phyloP scores from a whole-genome alignment of 92 coral and sea anemone species.

The Umimayanthus kanabou region DNA sequence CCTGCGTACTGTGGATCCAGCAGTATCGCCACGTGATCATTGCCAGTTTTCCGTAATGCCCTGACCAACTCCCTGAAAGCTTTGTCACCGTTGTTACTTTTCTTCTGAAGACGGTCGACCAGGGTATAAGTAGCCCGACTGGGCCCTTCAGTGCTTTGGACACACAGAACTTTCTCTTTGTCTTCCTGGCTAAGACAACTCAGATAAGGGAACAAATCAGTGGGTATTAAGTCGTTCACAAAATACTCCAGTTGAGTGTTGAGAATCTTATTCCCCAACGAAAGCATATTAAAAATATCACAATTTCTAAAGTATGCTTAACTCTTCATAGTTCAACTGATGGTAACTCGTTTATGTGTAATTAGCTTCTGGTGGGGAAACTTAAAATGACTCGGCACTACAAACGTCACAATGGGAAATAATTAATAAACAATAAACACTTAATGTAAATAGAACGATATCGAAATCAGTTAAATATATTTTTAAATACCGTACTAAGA shows the following conservation, averaged over 20 bases:
- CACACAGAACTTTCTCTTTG: conserved; percentile 56
- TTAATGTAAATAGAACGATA: no score
- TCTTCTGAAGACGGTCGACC: conserved; percentile 59
- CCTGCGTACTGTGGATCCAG: conserved; percentile 62
- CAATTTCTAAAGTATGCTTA: not conserved
- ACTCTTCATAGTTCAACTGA: not conserved
- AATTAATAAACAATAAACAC: no score
- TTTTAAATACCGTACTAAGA: no score
- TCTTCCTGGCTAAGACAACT: conserved; percentile 53
- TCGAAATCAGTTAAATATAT: no score
- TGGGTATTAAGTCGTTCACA: conserved; percentile 59
- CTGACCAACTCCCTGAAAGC: conserved; percentile 68
- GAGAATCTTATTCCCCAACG: conserved; percentile 50
- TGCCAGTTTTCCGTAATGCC: conserved; percentile 73
- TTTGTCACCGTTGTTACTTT: conserved; percentile 36
- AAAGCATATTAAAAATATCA: conserved; percentile 38
- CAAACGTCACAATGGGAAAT: no score
- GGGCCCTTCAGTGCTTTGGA: conserved; percentile 47
- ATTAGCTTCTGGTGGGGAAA: not conserved
- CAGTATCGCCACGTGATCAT: conserved; percentile 71
- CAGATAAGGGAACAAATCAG: conserved; percentile 57
- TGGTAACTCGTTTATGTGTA: not conserved
- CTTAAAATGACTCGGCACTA: not conserved
- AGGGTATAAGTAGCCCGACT: conserved; percentile 57
- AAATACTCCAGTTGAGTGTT: conserved; percentile 54